phyloP scores from a whole-genome alignment of 2,797 vertebrate genomes.

The Pangasius mekongensis region DNA sequence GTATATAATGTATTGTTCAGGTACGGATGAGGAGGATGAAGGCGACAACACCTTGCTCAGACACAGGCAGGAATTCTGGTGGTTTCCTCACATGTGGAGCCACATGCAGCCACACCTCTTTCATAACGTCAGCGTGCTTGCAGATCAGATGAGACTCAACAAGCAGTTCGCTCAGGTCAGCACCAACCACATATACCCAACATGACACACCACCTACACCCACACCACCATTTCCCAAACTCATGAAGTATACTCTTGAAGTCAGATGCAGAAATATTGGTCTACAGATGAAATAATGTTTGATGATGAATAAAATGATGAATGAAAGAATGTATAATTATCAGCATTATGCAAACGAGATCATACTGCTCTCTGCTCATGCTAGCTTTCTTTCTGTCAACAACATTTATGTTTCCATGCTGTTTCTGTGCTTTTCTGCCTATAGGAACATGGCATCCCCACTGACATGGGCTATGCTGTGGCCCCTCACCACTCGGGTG shows the following conservation, averaged over 20 bases:
- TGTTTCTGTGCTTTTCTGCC: constrained; percentile 42
- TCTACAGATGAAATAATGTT: neutral
- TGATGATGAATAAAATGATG: neutral
- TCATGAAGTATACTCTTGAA: neutral
- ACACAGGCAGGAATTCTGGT: constrained; percentile 93
- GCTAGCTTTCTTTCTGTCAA: neutral
- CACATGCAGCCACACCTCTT: constrained; percentile 96
- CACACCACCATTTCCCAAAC: neutral
- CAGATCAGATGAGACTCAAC: constrained; percentile 97
- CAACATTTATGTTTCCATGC: constrained; percentile 22
- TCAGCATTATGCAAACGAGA: neutral
- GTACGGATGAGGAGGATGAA: constrained; percentile 92
- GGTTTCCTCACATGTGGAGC: constrained; percentile 99
- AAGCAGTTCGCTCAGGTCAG: constrained; percentile 93
- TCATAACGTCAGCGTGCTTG: constrained; percentile 91
- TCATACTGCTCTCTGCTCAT: neutral
- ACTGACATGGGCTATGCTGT: constrained; percentile 95
- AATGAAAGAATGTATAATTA: neutral
- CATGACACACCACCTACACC: neutral
- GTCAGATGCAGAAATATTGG: neutral
- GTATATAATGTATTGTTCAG: constrained; percentile 59
- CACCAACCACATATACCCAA: neutral
- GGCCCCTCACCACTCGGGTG: constrained; percentile 95
- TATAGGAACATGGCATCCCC: constrained; percentile 94
- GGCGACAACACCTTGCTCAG: constrained; percentile 93